Evolutionary conservation across 2,888 invertebrate species (phyloP), one percentile per base, ranked within the genome.

Genomic region (Cotesia congregata): DNA sequence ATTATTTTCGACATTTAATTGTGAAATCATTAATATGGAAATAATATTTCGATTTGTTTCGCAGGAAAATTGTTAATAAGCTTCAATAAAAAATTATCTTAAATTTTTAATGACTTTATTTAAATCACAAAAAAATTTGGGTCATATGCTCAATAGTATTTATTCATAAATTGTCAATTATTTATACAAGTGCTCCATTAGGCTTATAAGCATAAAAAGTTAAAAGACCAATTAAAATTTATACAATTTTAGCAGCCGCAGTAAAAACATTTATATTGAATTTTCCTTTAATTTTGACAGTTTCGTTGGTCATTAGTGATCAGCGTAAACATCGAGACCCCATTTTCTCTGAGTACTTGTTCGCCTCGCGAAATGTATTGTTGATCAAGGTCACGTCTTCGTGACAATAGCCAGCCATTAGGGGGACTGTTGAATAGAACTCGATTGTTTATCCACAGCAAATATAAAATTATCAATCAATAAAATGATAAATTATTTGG

Each of bases 381-480:
- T 9, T 50, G 7, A 50, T 50, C 50, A 12, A 50, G 50, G 50
- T 50, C 3, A 2, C 50, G 50, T 3, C 9, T 50, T 15, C 20
- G 6, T 68, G 15, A 68, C 68, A 17, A 4, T 12, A 50, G 12
- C 50, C 50, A 50, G 12, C 6, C 68, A 68, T 68, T 68, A 40
- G 6, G 39, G 7, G 15, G 17, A 15, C 17, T 15, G 9, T 68
- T 68, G 41, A 17, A 68, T 40, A 17, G 50, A 68, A 15, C 41
- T 68, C 6, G 15, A 50, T 50, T 50, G 15, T 15, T 41, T 17
- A 15, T 20, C 17, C 12, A 40, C 68, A 68, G 5, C 41, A 3
- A 17, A 20, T 20, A 20, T 1, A 17, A 17, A 41, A 50, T 41
- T 40, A 12, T 17, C 9, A 68, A 9, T 6, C 15, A 20, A 41